These are phyloP conservation scores for Calliphora vomitoria DNA, from an alignment of 2,888 invertebrate genomes.

Conservation along the genomic window DNA sequence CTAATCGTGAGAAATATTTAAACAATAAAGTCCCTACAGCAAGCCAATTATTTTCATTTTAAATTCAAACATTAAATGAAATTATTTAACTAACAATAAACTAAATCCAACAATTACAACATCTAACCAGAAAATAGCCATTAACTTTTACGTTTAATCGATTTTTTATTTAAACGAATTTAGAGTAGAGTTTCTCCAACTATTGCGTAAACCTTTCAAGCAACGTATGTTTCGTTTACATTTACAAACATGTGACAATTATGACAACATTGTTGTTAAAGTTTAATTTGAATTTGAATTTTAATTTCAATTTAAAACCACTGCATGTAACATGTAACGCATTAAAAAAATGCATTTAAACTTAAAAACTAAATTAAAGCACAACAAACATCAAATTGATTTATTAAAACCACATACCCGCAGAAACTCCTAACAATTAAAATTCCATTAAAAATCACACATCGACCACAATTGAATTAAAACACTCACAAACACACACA, in stretches of 20 bases:
- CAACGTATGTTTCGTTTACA: neutral
- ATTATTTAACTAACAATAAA: neutral
- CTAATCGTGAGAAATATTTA: neutral
- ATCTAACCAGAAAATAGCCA: neutral
- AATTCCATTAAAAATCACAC: conserved; percentile 38
- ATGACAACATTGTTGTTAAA: conserved; percentile 53
- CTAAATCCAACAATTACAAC: neutral
- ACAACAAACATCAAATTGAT: conserved; percentile 37
- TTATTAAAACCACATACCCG: conserved; percentile 31
- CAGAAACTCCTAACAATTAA: conserved; percentile 53
- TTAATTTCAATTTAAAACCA: conserved; percentile 29
- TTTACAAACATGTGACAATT: conserved; percentile 38
- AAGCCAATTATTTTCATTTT: neutral
- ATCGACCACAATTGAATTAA: conserved; percentile 33
- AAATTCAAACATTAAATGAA: neutral
- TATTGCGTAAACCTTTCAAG: neutral
- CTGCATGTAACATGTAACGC: conserved; percentile 4
- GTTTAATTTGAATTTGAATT: conserved; percentile 62
- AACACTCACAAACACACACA: neutral
- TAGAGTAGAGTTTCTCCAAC: neutral
- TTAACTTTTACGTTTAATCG: neutral
- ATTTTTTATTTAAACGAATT: neutral
- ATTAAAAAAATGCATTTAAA: conserved; percentile 19
- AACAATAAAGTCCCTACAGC: neutral
- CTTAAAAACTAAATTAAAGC: conserved; percentile 10